Base-by-base conservation (phyloP, 2,888 invertebrate species). In the Philonicus albiceps region DNA sequence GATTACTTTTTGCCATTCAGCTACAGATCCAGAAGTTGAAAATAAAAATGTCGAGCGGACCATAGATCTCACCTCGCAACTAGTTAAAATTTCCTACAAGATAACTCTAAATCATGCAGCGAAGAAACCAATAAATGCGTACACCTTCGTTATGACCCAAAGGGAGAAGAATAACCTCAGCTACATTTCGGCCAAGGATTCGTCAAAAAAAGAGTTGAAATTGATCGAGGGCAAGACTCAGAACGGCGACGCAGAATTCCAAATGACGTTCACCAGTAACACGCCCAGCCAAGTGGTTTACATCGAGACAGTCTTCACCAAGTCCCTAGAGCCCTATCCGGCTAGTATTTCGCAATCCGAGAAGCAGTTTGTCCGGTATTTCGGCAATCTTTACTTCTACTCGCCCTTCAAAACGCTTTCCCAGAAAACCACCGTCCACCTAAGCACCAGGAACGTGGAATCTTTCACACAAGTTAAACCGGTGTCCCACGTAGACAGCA, bases 291-390 rank as follows among this genome's bases (percentile, higher is more conserved):
- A 91, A 87, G 90, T 90, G 0, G 55, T 92, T 8, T 88, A 90
- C 40, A 93, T 97, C 0, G 97, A 98, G 90, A 93, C 95, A 8
- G 94, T 97, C 0, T 95, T 95, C 81, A 95, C 96, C 0, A 96
- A 97, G 90, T 94, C 95, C 19, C 93, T 99, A 37, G 91, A 93
- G 40, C 97, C 99, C 0, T 97, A 96, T 92, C 99, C 99, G 1
- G 95, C 95, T 11, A 95, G 96, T 89, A 98, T 99, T 87, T 94
- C 95, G 0, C 99, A 99, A 91, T 95, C 96, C 88, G 99, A 99
- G 90, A 97, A 97, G 90, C 99, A 99, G 90, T 93, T 98, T 88
- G 97, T 99, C 0, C 95, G 96, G 89, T 99, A 96, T 91, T 94
- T 93, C 88, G 98, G 98, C 34, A 97, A 96, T 90, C 94, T 97